Base-by-base conservation (phyloP, 2,797 vertebrate genomes). In the Tragelaphus eurycerus region DNA sequence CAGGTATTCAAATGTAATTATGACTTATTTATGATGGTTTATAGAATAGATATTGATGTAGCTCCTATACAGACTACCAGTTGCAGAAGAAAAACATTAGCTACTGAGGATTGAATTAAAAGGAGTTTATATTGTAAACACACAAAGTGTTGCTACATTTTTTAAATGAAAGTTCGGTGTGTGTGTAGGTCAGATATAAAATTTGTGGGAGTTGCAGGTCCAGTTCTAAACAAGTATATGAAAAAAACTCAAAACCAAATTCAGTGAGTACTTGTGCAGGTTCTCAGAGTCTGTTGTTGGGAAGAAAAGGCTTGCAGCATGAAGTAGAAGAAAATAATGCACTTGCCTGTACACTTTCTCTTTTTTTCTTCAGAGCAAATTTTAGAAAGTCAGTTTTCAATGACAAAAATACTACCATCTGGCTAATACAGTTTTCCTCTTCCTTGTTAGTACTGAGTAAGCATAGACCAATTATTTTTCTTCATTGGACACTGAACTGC, bases 341-440 rank as follows among this genome's bases (percentile, higher is more conserved):
- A 76, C 16, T 93, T 89, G 54, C 71, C 38, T 91, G 7, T 85
- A 60, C 38, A 27, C 34, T 78, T 93, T 79, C 27, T 84, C 4
- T 64, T 87, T 95, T 81, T 97, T 93, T 90, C 59, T 89, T 88
- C 14, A 87, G 86, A 90, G 76, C n/a, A 90, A 86, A 85, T 82
- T 86, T 86, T 93, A 96, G 60, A 86, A 93, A 57, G 91, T 96
- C 71, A 55, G 12, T 81, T 55, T 85, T 93, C 38, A 85, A 8
- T 96, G 9, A 83, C 78, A 86, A 13, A 93, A 97, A 78, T 90
- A 46, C 89, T 91, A 92, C 64, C 7, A 71, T 93, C 12, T 98
- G 59, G 50, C 23, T 86, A 57, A 54, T 82, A 55, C 0, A 64
- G 3, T 86, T 93, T 95, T 3, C 81, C 27, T 89, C 2, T 86